Percentiles rank a stretch among this genome's conserved stretches.
Conservation (phyloP, 2,888 invertebrate genomes). For the Spicauda simplicius region DNA sequence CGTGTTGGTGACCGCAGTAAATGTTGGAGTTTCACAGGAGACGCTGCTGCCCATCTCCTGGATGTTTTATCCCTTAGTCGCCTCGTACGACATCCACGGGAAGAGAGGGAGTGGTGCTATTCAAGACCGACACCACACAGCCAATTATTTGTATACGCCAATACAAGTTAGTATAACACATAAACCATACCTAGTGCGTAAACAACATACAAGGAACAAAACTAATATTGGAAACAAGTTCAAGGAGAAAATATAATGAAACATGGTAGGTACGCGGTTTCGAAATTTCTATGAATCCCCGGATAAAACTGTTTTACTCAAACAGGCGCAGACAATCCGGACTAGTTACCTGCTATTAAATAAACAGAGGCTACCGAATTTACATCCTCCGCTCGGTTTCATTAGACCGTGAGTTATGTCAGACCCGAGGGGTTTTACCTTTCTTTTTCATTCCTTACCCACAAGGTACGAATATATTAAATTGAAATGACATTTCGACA, state of each 20-base stretch:
- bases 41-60: too few species aligned
- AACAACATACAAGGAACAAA: too few species aligned
- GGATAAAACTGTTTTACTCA: slow-evolving; percentile 44
- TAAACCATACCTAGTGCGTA: too few species aligned
- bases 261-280: not conserved
- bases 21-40: too few species aligned
- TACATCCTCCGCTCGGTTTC: slow-evolving; percentile 59
- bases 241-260: not conserved
- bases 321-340: slow-evolving; percentile 59
- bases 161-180: too few species aligned
- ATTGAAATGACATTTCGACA: slow-evolving; percentile 15
- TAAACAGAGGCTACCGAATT: slow-evolving; percentile 59
- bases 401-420: slow-evolving; percentile 45
- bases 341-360: slow-evolving; percentile 58
- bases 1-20: too few species aligned
- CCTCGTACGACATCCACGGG: too few species aligned
- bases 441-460: slow-evolving; percentile 36
- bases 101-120: too few species aligned
- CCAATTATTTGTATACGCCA: too few species aligned
- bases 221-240: too few species aligned
- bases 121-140: too few species aligned
- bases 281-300: not conserved
- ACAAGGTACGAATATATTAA: slow-evolving; percentile 9
- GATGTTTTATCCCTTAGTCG: too few species aligned
- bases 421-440: slow-evolving; percentile 19